Base-by-base conservation (phyloP, 2,888 invertebrate genomes). In the Meteorus colon region DNA sequence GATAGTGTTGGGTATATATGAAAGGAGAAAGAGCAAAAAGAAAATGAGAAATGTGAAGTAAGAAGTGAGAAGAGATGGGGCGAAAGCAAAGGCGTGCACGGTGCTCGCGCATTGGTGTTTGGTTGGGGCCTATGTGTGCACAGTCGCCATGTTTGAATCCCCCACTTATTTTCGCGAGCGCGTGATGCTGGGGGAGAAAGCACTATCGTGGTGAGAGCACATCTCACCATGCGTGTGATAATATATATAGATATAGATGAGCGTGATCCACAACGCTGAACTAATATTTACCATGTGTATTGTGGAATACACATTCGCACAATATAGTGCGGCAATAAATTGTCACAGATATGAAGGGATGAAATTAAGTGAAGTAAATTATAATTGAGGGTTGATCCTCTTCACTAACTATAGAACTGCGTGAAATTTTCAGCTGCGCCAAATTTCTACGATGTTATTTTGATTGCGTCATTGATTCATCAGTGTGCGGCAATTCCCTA, bases 61-160 rank as follows among this genome's bases (percentile, higher is more conserved):
- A 34, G 34, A 65, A 41, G 37, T 65, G 67, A 77, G 65, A 76
- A 76, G 72, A 67, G 72, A 72, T 68, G 73, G 76, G 79, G 81
- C 41, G 41, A 80, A 75, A 19, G 51, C 81, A 81, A 85, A 84
- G 86, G 86, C 86, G 85, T 86, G 84, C 85, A 83, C 83, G 83
- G 84, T 86, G 87, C 85, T 86, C 85, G 87, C 86, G 88, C 87
- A 88, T 88, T 88, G 88, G 88, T 84, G 84, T 84, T 82, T 79
- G 77, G 81, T 80, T 79, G 82, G 83, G 81, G 81, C 80, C 84
- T 83, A 82, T 85, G 84, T 88, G 87, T 87, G 86, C 84, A 86
- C 81, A 86, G 87, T 86, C 88, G 88, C 88, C 88, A 88, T 88
- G 86, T 86, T 88, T 87, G 85, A 84, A 82, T 84, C 84, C 82